phyloP scores from a whole-genome alignment of 2,888 invertebrate genomes.

The Mimas tiliae region DNA sequence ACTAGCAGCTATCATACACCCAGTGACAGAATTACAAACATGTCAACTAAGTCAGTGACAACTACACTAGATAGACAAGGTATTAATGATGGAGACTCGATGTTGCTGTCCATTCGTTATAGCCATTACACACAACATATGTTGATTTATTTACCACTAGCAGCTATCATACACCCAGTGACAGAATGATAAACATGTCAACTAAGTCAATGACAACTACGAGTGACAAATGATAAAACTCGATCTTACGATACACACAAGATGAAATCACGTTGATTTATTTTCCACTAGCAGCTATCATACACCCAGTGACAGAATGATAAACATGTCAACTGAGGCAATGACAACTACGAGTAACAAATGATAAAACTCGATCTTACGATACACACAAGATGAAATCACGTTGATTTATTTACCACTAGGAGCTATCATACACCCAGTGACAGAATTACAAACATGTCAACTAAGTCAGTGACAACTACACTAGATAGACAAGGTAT shows the following conservation, averaged over 20 bases:
- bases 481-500: background rate
- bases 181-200: slow-evolving; percentile 5
- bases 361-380: too few species aligned
- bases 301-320: slow-evolving; percentile 3
- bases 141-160: too few species aligned
- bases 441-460: slow-evolving; percentile 13
- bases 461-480: slow-evolving; percentile 6
- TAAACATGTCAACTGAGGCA: background rate
- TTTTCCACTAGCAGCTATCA: background rate
- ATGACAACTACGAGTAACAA: slow-evolving; percentile 1
- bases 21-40: slow-evolving; percentile 33
- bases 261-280: background rate
- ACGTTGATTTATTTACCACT: background rate
- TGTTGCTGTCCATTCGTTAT: slow-evolving; percentile 18
- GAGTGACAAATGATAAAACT: background rate
- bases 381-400: too few species aligned
- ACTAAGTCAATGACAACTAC: slow-evolving; percentile 8
- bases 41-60: slow-evolving; percentile 30
- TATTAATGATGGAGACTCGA: background rate
- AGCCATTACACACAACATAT: slow-evolving; percentile 32
- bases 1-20: too few species aligned
- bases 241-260: too few species aligned
- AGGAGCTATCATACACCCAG: slow-evolving; percentile 20
- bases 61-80: slow-evolving; percentile 27
- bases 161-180: slow-evolving; percentile 20